A percentile compares a stretch with the other conserved stretches of the same genome.
These are phyloP conservation scores for Marcusenius ussheri DNA, from an alignment of 2,113 vertebrate genomes.

Conservation along the genomic window DNA sequence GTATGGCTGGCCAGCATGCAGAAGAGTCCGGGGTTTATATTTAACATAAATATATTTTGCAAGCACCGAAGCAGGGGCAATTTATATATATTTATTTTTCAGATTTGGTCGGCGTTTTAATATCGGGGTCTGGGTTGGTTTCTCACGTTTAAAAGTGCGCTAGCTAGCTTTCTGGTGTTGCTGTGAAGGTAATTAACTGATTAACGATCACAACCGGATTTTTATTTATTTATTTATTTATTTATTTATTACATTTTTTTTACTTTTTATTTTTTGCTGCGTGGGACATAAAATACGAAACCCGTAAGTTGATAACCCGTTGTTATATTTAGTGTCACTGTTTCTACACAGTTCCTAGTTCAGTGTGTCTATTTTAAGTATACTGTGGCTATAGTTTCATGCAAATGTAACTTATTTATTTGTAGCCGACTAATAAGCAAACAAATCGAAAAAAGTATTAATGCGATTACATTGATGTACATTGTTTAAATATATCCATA, in stretches of 20 bases:
- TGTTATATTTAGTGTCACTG: neutral
- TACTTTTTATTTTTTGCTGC: neutral
- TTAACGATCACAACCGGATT: neutral
- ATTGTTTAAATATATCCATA: neutral
- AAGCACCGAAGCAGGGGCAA: neutral
- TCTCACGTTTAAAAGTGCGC: neutral
- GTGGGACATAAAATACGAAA: neutral
- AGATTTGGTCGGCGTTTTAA: neutral
- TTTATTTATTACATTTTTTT: neutral
- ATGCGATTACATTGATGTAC: neutral
- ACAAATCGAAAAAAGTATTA: neutral
- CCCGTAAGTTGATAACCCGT: neutral
- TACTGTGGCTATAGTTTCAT: neutral
- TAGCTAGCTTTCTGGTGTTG: neutral
- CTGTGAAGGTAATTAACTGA: neutral
- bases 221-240: neutral
- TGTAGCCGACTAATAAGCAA: neutral
- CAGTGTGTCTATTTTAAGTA: neutral
- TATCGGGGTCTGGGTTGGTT: neutral
- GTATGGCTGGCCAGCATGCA: neutral
- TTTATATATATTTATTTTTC: neutral
- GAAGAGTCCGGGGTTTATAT: neutral
- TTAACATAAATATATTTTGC: neutral
- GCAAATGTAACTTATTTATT: neutral
- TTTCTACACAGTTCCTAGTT: neutral